Evolutionary conservation across 1,140 invertebrate species (phyloP), one percentile per base, ranked within the genome.

Genomic region (Drosophila prosaltans): DNA sequence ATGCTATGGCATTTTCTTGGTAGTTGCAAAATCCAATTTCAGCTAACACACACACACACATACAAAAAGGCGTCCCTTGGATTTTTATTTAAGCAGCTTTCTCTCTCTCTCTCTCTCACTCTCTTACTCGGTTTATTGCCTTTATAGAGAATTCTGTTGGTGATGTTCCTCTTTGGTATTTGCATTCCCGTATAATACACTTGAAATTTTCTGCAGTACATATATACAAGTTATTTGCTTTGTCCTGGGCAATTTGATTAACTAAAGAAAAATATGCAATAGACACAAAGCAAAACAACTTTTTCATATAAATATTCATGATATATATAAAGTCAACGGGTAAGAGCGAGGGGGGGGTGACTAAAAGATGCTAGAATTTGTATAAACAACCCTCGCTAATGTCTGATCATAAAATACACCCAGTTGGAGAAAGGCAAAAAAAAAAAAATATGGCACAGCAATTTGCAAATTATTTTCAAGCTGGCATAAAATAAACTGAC

Each of bases 381-480:
- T 11, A n/a, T 41, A 43, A 73, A 48, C 72, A 74, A 78, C 72
- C 84, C 82, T 74, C 70, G 69, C 70, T 86, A 80, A 86, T 86
- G 83, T 48, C 74, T 51, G 65, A 74, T 80, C 80, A 80, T 86
- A 88, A 86, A 88, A 76, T 69, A 77, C 83, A 83, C 72, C 21
- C 70, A 51, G 3, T 24, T 4, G 21, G 21, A 26, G n/a, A 26
- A 10, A 21, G 45, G 45, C 51, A 26, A 54, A 21, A 60, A 41
- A 60, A 24, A 24, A 71, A 70, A 89, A 78, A 90, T 79, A 85
- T 85, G 78, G 72, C 78, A 85, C 57, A 81, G 81, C 81, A 90
- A 90, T 89, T 89, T 84, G 78, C 85, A 89, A 89, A 90, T 90
- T 90, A 90, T 90, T 90, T 90, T 81, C 85, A 74, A 84, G 80